A percentile compares a stretch with the other conserved stretches of the same genome.
These are phyloP conservation scores for Bombus waltoni DNA, from an alignment of 1,140 invertebrate genomes.

Conservation along the genomic window DNA sequence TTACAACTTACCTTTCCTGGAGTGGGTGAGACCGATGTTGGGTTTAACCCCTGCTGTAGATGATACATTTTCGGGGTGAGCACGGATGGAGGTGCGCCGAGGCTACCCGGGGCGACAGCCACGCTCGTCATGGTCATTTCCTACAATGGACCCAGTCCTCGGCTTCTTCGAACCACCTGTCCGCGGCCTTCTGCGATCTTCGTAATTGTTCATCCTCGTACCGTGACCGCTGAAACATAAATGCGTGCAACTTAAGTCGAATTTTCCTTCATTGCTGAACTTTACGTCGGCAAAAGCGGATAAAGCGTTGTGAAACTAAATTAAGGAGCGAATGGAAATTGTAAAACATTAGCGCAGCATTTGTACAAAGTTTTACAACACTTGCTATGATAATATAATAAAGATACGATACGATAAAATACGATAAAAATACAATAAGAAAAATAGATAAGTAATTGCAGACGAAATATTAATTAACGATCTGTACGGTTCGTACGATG, in stretches of 20 bases:
- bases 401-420: background rate
- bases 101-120: slow-evolving; percentile 77
- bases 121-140: slow-evolving; percentile 79
- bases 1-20: slow-evolving; percentile 63
- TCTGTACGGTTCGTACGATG: too few species aligned
- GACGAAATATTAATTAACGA: background rate
- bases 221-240: slow-evolving; percentile 46
- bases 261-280: background rate
- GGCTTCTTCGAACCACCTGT: slow-evolving; percentile 67
- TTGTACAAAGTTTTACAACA: too few species aligned
- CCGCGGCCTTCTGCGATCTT: slow-evolving; percentile 65
- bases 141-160: slow-evolving; percentile 64
- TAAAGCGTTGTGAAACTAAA: too few species aligned
- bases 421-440: too few species aligned
- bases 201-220: slow-evolving; percentile 74
- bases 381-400: background rate
- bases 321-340: too few species aligned
- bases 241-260: background rate
- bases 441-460: background rate
- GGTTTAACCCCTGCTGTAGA: slow-evolving; percentile 66
- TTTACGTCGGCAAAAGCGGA: too few species aligned
- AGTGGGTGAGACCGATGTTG: slow-evolving; percentile 65
- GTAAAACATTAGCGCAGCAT: too few species aligned
- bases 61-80: slow-evolving; percentile 73
- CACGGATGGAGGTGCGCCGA: slow-evolving; percentile 69